These are phyloP conservation scores for Mycalesis mineus DNA, from an alignment of 2,888 invertebrate genomes.

Conservation along the genomic window DNA sequence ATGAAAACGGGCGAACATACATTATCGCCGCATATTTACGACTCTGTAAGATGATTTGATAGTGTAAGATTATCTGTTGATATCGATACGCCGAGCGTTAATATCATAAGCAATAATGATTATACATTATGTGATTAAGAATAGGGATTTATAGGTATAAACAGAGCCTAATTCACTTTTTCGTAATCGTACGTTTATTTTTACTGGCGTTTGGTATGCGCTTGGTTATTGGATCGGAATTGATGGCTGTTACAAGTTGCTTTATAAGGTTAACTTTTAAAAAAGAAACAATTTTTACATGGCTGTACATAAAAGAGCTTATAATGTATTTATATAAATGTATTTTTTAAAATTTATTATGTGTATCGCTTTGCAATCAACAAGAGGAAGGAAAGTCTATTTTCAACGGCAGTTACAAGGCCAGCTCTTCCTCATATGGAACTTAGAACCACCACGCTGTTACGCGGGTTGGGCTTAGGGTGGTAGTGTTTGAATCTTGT, in stretches of 20 bases:
- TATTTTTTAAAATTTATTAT: too few species aligned
- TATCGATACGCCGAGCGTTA: slow-evolving; percentile 13
- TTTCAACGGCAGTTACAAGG: too few species aligned
- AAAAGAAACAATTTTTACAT: too few species aligned
- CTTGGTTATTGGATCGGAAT: not conserved
- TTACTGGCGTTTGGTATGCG: not conserved
- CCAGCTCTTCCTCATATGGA: too few species aligned
- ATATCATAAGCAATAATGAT: slow-evolving; percentile 12
- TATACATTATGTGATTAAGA: slow-evolving; percentile 14
- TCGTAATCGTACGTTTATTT: slow-evolving; percentile 2
- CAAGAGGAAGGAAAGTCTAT: too few species aligned
- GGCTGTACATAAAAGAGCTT: too few species aligned
- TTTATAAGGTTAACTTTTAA: too few species aligned
- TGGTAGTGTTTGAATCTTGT: too few species aligned
- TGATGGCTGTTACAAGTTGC: not conserved
- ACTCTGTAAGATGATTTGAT: slow-evolving; percentile 21
- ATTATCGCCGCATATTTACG: slow-evolving; percentile 53
- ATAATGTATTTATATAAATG: too few species aligned
- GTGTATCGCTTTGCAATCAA: too few species aligned
- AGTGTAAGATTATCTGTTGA: slow-evolving; percentile 17
- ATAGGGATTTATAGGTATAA: slow-evolving; percentile 10
- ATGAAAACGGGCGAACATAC: slow-evolving; percentile 51
- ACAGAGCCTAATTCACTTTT: slow-evolving; percentile 6
- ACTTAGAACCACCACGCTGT: too few species aligned
- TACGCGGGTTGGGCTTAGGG: too few species aligned